Conservation (phyloP, 2,797 vertebrate species). For the Alosa sapidissima region DNA sequence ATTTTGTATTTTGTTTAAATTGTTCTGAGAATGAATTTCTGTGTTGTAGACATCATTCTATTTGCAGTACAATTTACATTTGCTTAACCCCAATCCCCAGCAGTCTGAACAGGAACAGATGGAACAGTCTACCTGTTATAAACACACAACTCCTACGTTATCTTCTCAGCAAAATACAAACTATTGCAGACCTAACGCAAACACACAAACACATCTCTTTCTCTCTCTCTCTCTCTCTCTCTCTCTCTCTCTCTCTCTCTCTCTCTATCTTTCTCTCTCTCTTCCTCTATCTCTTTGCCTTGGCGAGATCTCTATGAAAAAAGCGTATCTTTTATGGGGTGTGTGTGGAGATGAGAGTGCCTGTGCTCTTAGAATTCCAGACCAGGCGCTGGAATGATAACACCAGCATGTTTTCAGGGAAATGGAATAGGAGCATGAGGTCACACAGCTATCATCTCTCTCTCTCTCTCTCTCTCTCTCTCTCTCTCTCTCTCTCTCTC, state of each 20-base stretch:
- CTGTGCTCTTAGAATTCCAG: constrained; percentile 3
- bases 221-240: neutral
- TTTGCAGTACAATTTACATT: neutral
- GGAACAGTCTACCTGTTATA: neutral
- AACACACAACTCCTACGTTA: neutral
- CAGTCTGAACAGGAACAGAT: neutral
- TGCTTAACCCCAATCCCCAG: too few relatives aligned
- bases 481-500: constrained; percentile 5
- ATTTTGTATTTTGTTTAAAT: neutral
- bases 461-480: neutral
- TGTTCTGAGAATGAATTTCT: too few relatives aligned
- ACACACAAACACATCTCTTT: neutral
- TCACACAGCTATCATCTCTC: constrained; percentile 5
- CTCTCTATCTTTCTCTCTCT: neutral
- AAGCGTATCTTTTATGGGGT: neutral
- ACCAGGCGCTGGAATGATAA: constrained; percentile 11
- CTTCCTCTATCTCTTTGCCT: neutral
- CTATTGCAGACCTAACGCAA: neutral
- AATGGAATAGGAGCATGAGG: constrained; percentile 19
- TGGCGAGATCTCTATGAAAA: neutral
- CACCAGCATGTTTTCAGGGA: constrained; percentile 12
- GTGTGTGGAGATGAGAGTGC: neutral
- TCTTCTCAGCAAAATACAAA: neutral
- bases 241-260: neutral
- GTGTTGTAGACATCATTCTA: neutral